Base-by-base conservation (phyloP, 2,113 vertebrate species). In the Piaya cayana region DNA sequence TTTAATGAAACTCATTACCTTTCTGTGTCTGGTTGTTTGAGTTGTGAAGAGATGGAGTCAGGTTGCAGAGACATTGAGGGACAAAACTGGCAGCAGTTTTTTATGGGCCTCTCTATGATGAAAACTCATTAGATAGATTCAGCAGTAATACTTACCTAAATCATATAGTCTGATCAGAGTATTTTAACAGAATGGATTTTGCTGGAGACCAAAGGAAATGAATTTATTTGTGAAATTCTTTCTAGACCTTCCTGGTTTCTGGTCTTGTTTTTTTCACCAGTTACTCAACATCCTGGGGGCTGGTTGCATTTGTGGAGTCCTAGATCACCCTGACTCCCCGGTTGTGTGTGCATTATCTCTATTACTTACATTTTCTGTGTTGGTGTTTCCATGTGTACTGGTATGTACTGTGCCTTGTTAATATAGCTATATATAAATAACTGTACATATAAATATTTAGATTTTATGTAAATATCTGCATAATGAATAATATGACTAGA, bases 1-100 rank as follows among this genome's bases (percentile, higher is more conserved):
- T 92, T 90, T 95, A 92, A 85, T 94, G 81, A 87, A 96, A 85
- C 42, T 89, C 63, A 68, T 81, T 94, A 39, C 63, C 21, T 79
- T 74, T 90, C 67, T 65, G 34, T 58, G 36, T 86, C 63, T 90
- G 52, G 12, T 30, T 89, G 58, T 93, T 91, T 58, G 47, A 72
- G 20, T 69, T 91, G 42, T 84, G 15, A 10, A 58, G 59, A 80
- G 59, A 37, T 52, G 25, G 22, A 92, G 68, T 76, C 17, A 26
- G 3, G 21, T 69, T 86, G n/a, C n/a, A 27, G 49, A 64, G 37
- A 43, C 50, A 18, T 13, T 81, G 68, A 90, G 30, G 21, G 45
- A 67, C 72, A 68, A 52, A 34, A 75, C 16, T 42, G 34, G 76
- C 75, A 90, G 29, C 11, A 59, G 21, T 53, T 70, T 20, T 80